Conservation (phyloP, 2,113 vertebrate genomes). For the Rhabdomys dilectus region DNA sequence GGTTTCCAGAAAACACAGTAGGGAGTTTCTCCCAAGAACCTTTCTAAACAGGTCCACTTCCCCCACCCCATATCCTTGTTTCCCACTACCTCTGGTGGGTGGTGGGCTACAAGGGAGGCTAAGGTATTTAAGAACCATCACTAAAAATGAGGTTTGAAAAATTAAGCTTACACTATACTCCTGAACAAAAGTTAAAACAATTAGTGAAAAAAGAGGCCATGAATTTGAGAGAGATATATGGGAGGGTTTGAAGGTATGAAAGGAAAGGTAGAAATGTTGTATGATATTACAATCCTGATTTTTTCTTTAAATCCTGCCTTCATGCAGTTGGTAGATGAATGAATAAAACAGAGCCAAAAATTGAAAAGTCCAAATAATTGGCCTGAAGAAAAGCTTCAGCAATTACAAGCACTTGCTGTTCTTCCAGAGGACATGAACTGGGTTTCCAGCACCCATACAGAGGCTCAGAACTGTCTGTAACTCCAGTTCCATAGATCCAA, state of each 20-base stretch:
- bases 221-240: background rate
- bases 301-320: background rate
- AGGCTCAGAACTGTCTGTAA: background rate
- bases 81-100: too few species aligned
- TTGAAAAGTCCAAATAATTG: background rate
- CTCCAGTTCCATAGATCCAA: background rate
- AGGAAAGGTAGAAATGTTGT: background rate
- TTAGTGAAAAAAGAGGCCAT: background rate
- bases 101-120: too few species aligned
- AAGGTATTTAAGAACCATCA: too few species aligned
- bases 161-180: background rate
- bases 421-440: background rate
- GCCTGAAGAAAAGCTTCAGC: background rate
- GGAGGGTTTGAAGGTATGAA: background rate
- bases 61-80: too few species aligned
- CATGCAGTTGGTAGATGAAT: background rate
- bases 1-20: too few species aligned
- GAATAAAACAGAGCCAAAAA: background rate
- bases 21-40: too few species aligned
- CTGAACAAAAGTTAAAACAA: background rate
- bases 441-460: background rate
- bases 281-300: background rate
- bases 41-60: too few species aligned
- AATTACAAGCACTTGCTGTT: background rate
- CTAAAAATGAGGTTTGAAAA: too few species aligned